Base-by-base conservation (phyloP, 2,888 invertebrate genomes). In the Diaperis boleti region DNA sequence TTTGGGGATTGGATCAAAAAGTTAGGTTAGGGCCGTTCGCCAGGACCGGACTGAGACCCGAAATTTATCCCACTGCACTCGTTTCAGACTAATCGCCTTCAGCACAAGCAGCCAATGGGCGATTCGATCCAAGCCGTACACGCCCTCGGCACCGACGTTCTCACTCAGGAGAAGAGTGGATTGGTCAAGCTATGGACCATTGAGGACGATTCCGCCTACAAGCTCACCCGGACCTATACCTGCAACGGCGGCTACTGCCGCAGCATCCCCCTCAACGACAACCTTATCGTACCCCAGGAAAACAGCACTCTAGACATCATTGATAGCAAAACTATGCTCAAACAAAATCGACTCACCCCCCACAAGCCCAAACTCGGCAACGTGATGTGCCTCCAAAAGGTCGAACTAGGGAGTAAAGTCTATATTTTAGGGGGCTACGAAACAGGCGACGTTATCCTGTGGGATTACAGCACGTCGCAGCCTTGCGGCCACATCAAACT, bases 151-250 rank as follows among this genome's bases (percentile, higher is more conserved):
- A 84, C 85, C 66, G 84, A 86, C 67, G 83, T 92, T 67, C 84
- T 92, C 69, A 88, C 90, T 5, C 92, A 92, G 81, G 89, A 91
- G 77, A 92, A 92, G 79, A 88, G 86, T 63, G 92, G 92, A 65
- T 81, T 83, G 49, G 84, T 89, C 37, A 90, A 90, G 80, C 81
- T 89, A 66, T 92, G 90, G 86, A 82, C 85, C 68, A 83, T 85
- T 69, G 69, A 73, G 47, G 83, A 85, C 62, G 87, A 86, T 71
- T 81, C 83, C 3, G 87, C 39, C 15, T 90, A 90, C 62, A 82
- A 85, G 61, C 82, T 87, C 65, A 81, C 85, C 26, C 84, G 85
- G 62, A 82, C 83, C 3, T 83, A 89, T 57, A 78, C 86, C n/a
- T 85, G 85, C 54, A 86, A 88, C 68, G 88, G 85, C 61, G 92